These are phyloP conservation scores for Trachurus trachurus DNA, from an alignment of 2,797 vertebrate species.

Conservation along the genomic window DNA sequence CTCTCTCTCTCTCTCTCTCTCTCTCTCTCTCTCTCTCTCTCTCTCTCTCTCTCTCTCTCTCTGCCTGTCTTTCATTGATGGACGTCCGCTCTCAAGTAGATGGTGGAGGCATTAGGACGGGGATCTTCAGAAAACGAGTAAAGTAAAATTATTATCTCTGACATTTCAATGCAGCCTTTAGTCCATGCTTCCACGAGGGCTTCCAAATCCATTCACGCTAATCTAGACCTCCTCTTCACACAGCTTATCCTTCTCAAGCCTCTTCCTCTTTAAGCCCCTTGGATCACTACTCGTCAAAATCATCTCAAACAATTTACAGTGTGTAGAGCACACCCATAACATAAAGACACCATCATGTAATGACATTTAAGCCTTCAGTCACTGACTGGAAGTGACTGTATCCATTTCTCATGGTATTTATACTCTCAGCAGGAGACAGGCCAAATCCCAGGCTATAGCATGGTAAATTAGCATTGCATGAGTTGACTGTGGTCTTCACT, in stretches of 20 bases:
- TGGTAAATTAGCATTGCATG: constrained; percentile 62
- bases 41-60: constrained; percentile 29
- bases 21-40: constrained; percentile 31
- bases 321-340: constrained; percentile 41
- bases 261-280: constrained; percentile 70
- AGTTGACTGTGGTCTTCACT: constrained; percentile 64
- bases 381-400: constrained; percentile 63
- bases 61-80: constrained; percentile 38
- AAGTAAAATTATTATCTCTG: constrained; percentile 76
- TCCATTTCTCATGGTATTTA: constrained; percentile 69
- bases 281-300: constrained; percentile 73
- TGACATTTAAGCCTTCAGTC: constrained; percentile 73
- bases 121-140: constrained; percentile 54
- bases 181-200: constrained; percentile 59
- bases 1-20: constrained; percentile 34
- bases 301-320: constrained; percentile 74
- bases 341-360: constrained; percentile 72
- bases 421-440: constrained; percentile 68
- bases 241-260: constrained; percentile 71
- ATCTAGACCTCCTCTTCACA: constrained; percentile 70
- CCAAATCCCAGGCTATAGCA: constrained; percentile 65
- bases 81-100: constrained; percentile 61
- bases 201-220: constrained; percentile 74
- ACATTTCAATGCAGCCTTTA: constrained; percentile 78
- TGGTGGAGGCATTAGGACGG: constrained; percentile 61